Evolutionary conservation across 1,140 invertebrate species (phyloP).

Genomic region (Armadillidium nasatum): DNA sequence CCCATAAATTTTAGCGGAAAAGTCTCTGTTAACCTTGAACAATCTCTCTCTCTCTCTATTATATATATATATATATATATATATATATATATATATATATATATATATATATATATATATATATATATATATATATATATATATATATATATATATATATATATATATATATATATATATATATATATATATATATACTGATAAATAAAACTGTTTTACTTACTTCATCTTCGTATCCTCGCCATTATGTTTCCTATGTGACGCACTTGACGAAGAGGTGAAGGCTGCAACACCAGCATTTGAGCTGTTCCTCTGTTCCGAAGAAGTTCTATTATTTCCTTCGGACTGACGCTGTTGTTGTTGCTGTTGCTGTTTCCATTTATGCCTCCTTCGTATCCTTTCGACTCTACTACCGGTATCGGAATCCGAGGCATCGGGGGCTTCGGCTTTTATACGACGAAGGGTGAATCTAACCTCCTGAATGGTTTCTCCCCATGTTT

Average conservation of each 20-base stretch:
- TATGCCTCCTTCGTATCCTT: conserved; percentile 43
- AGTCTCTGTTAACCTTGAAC: too few species aligned
- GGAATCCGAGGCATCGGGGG: conserved; percentile 33
- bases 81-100: too few species aligned
- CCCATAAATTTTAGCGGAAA: too few species aligned
- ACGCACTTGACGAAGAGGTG: too few species aligned
- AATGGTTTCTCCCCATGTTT: conserved; percentile 64
- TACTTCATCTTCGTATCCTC: conserved; percentile 40
- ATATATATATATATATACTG: conserved; percentile 2
- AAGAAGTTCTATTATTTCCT: conserved; percentile 9
- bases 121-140: conserved; percentile 22
- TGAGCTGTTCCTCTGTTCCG: too few species aligned
- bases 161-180: conserved; percentile 16
- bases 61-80: too few species aligned
- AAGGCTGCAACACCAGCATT: too few species aligned
- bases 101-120: background rate
- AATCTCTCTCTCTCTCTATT: too few species aligned
- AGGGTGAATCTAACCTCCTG: conserved; percentile 59
- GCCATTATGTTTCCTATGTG: conserved; percentile 36
- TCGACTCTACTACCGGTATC: conserved; percentile 45
- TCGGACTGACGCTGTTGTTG: conserved; percentile 32
- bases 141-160: conserved; percentile 19
- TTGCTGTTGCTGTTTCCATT: conserved; percentile 42
- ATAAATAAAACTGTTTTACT: background rate
- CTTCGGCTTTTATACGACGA: conserved; percentile 47